Conservation (phyloP, 2,888 invertebrate species). For the Villa cingulata region DNA sequence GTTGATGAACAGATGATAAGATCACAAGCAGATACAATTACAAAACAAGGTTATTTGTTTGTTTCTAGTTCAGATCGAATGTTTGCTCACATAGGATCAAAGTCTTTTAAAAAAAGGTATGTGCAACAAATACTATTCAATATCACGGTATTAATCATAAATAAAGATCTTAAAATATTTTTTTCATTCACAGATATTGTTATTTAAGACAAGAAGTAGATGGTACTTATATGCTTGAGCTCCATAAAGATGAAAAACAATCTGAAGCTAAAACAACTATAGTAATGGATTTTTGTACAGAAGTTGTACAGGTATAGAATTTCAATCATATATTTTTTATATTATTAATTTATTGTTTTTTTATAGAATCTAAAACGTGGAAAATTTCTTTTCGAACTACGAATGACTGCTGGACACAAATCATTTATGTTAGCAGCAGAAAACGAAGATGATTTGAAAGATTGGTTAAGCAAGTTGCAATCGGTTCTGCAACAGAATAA, state of each 20-base stretch:
- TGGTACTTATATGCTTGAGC: slow-evolving; percentile 78
- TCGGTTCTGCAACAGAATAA: slow-evolving; percentile 74
- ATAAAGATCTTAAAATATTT: no score
- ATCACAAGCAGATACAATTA: slow-evolving; percentile 59
- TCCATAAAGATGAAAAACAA: slow-evolving; percentile 87
- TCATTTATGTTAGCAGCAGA: slow-evolving; percentile 79
- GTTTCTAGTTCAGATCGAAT: slow-evolving; percentile 81
- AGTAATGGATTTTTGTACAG: slow-evolving; percentile 86
- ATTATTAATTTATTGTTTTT: slow-evolving; percentile 1
- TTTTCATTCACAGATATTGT: slow-evolving; percentile 47
- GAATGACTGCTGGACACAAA: slow-evolving; percentile 74
- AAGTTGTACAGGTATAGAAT: slow-evolving; percentile 60
- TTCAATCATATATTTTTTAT: neutral
- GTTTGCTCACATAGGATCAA: slow-evolving; percentile 82
- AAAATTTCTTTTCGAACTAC: slow-evolving; percentile 72
- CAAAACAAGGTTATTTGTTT: slow-evolving; percentile 79
- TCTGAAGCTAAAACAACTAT: slow-evolving; percentile 82
- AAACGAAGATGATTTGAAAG: slow-evolving; percentile 63
- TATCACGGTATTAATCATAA: no score
- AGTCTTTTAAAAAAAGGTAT: slow-evolving; percentile 72
- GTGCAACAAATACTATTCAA: no score
- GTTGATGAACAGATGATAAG: slow-evolving; percentile 52
- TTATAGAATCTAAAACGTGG: slow-evolving; percentile 70
- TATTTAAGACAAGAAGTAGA: slow-evolving; percentile 81
- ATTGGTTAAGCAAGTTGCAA: slow-evolving; percentile 72